Evolutionary conservation across 2,797 vertebrate genomes (phyloP).

Genomic region (Bucorvus abyssinicus): DNA sequence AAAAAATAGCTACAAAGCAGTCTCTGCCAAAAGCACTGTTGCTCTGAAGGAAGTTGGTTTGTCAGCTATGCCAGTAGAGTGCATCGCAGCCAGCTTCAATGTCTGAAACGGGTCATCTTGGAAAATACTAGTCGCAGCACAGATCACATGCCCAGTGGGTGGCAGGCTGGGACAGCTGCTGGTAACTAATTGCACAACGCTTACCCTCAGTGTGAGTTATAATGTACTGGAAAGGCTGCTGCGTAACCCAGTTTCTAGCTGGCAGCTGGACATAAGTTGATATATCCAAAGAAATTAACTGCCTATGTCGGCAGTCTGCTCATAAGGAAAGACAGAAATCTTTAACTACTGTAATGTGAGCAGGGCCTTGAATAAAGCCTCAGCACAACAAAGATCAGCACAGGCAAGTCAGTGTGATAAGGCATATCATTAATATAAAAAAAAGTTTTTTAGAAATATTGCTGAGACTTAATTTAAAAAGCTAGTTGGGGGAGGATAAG

Average conservation of each 20-base stretch:
- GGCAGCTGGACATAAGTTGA: background rate
- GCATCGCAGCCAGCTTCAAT: background rate
- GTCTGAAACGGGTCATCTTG: background rate
- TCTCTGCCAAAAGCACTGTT: accelerated
- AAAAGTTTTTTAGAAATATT: background rate
- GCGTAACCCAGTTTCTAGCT: background rate
- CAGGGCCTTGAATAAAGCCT: background rate
- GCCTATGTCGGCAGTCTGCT: background rate
- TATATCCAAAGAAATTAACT: background rate
- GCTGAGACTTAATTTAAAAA: background rate
- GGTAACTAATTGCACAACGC: accelerated
- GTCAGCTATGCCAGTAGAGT: background rate
- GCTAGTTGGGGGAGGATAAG: background rate
- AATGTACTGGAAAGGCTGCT: background rate
- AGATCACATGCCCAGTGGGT: background rate
- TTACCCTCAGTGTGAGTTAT: background rate
- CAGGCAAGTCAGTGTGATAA: background rate
- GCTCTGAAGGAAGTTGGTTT: background rate
- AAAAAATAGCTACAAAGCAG: background rate
- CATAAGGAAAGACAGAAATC: background rate
- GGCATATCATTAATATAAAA: background rate
- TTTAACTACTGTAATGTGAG: background rate
- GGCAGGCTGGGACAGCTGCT: constrained; percentile 26
- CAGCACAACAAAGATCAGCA: background rate
- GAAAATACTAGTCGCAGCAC: background rate